Conservation (phyloP, 2,888 invertebrate species). For the Eugnorisma glareosa region DNA sequence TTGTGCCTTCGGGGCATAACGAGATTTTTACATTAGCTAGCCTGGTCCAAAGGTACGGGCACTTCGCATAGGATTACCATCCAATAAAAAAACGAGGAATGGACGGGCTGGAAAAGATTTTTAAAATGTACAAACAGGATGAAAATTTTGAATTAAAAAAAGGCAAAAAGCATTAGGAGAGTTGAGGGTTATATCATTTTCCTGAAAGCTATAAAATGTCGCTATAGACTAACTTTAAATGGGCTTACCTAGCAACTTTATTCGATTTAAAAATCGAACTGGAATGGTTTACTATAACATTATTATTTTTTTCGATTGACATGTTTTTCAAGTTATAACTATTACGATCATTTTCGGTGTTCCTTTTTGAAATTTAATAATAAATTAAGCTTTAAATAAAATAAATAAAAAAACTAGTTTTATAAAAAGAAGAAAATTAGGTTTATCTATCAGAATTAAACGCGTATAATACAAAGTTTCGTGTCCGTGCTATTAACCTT, state of each 20-base stretch:
- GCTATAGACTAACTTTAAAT: background rate
- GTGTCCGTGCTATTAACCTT: too few relatives aligned
- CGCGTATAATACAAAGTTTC: too few relatives aligned
- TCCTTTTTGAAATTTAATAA: too few relatives aligned
- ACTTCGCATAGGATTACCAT: constrained; percentile 57
- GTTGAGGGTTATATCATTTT: background rate
- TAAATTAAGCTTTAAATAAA: too few relatives aligned
- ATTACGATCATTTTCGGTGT: too few relatives aligned
- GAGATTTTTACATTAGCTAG: constrained; percentile 79
- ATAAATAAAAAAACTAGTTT: too few relatives aligned
- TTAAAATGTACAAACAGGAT: constrained; percentile 22
- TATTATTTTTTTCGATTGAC: too few relatives aligned
- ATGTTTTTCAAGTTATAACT: too few relatives aligned
- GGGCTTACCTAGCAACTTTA: background rate
- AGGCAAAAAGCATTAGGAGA: background rate
- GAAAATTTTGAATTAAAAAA: constrained; percentile 11
- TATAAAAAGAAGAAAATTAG: too few relatives aligned
- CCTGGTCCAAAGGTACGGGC: constrained; percentile 61
- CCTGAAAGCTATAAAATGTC: background rate
- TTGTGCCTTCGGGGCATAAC: constrained; percentile 73
- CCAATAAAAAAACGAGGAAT: constrained; percentile 33
- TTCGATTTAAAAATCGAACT: background rate
- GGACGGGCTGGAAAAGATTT: constrained; percentile 18
- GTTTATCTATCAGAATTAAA: too few relatives aligned
- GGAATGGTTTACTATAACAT: too few relatives aligned